Conservation (phyloP, 2,888 invertebrate genomes). For the Lacanobia wlatinum region DNA sequence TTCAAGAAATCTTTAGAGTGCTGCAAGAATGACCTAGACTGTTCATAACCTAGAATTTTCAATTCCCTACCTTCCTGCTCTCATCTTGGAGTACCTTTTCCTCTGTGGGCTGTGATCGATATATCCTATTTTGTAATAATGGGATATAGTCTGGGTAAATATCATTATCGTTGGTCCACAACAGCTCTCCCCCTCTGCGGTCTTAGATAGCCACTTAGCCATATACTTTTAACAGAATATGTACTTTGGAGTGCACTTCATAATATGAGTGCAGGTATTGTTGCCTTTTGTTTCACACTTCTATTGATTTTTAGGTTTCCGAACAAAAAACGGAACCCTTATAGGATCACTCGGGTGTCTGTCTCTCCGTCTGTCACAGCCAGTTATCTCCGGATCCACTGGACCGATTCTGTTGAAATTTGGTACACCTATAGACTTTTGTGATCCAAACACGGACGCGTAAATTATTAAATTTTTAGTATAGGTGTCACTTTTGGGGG, state of each 20-base stretch:
- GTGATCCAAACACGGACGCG: too few relatives aligned
- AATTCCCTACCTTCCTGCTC: constrained; percentile 44
- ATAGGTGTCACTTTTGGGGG: too few relatives aligned
- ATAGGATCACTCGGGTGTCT: too few relatives aligned
- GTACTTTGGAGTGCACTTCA: constrained; percentile 45
- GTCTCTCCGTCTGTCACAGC: too few relatives aligned
- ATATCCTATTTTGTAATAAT: constrained; percentile 66
- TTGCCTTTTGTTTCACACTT: constrained; percentile 18
- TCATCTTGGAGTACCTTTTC: constrained; percentile 33
- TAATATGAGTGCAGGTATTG: constrained; percentile 43
- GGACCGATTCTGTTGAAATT: too few relatives aligned
- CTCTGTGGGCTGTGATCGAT: constrained; percentile 15
- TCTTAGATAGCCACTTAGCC: constrained; percentile 82
- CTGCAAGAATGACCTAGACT: constrained; percentile 73
- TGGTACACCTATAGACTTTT: too few relatives aligned
- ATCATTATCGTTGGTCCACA: constrained; percentile 86
- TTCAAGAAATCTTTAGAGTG: constrained; percentile 81
- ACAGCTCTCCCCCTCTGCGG: constrained; percentile 76
- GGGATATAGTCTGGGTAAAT: constrained; percentile 78
- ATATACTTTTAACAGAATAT: constrained; percentile 69
- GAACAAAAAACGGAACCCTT: too few relatives aligned
- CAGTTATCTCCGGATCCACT: too few relatives aligned
- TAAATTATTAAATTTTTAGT: too few relatives aligned
- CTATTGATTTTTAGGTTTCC: neutral
- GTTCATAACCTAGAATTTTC: constrained; percentile 23